Evolutionary conservation across 2,797 vertebrate genomes (phyloP), one percentile per base, ranked within the genome.

Genomic region (Nyctibius grandis): DNA sequence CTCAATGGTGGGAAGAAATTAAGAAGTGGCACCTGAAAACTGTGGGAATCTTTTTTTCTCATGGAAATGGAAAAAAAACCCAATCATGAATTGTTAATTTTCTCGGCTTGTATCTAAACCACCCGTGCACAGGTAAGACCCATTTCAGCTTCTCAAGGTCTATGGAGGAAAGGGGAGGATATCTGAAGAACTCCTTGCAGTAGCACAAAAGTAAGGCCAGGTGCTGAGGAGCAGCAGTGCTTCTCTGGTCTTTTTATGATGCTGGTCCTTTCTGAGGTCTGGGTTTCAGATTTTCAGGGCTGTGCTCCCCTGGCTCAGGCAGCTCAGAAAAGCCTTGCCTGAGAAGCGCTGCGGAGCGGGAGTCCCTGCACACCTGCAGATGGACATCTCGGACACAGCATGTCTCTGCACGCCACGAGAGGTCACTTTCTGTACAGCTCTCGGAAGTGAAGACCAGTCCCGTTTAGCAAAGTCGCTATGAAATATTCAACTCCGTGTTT

Each of bases 401-500:
- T 5, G 0, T 61, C 29, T 75, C 45, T 2, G 1, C 18, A 25
- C 83, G 72, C 93, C 97, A 92, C 33, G 12, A 85, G 96, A 56
- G 77, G 95, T 90, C 97, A 81, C 89, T 90, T 96, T 96, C 85
- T 95, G 45, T 80, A 67, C 72, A 53, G 79, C 76, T 88, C 64
- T 80, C n/a, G 72, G 45, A 80, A 95, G 69, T 91, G 42, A 74
- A 29, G 26, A 21, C 3, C 73, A 65, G 36, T 68, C 42, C 69
- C 59, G 54, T 74, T 89, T 85, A 87, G 51, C 54, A 88, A 95
- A 91, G 77, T 85, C 70, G 22, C 89, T 78, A 96, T 97, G 82
- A 98, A 98, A 98, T 96, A 97, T 96, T 97, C 87, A 97, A 88
- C 68, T 83, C 84, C 34, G 56, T 93, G 68, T 96, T 98, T 96